phyloP scores from a whole-genome alignment of 2,888 invertebrate species.

The Diploptera punctata region DNA sequence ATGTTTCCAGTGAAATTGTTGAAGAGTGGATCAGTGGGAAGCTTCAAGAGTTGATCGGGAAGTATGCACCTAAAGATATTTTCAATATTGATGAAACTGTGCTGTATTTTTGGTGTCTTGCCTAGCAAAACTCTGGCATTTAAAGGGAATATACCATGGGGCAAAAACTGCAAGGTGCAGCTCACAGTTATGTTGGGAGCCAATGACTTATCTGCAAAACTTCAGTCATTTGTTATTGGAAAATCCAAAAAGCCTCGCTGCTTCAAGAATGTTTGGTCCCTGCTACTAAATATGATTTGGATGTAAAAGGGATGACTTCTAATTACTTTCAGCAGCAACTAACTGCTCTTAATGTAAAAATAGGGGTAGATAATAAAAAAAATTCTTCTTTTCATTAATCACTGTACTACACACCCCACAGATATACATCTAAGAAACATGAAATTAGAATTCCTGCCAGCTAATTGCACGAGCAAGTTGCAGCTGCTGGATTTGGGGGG shows the following conservation, averaged over 20 bases:
- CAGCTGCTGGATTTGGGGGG: neutral
- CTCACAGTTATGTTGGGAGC: neutral
- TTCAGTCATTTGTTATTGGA: neutral
- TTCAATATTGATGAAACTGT: no score
- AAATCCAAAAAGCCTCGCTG: neutral
- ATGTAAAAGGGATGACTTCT: neutral
- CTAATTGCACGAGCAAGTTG: neutral
- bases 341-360: no score
- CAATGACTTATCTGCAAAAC: neutral
- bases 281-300: neutral
- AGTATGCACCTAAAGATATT: no score
- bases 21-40: neutral
- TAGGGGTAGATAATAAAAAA: no score
- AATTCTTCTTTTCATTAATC: neutral
- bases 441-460: constrained; percentile 4
- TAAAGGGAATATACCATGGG: neutral
- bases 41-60: neutral
- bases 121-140: constrained; percentile 2
- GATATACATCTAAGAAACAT: neutral
- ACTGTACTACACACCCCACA: neutral
- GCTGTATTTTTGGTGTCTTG: constrained; percentile 5
- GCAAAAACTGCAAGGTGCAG: neutral
- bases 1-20: neutral
- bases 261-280: neutral
- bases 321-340: neutral